phyloP scores from a whole-genome alignment of 2,113 vertebrate genomes.

The Orcinus orca region DNA sequence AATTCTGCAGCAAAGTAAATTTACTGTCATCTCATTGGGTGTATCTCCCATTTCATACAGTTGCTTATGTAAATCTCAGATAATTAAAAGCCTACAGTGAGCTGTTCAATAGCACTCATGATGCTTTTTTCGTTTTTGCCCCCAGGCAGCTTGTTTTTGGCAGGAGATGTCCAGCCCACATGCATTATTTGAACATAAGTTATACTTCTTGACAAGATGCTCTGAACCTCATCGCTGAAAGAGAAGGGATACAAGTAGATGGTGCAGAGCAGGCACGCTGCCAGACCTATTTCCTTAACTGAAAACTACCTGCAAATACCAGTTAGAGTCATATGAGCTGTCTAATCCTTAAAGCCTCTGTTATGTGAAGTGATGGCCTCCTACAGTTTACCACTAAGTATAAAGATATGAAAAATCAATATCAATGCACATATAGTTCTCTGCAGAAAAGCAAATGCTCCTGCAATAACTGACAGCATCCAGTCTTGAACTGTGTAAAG shows the following conservation, averaged over 20 bases:
- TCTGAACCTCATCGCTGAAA: neutral
- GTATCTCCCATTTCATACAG: constrained; percentile 47
- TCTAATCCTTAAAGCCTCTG: constrained; percentile 25
- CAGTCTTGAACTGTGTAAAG: neutral
- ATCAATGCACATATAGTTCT: neutral
- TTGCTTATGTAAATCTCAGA: constrained; percentile 69
- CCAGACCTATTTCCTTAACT: neutral
- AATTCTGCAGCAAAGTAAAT: constrained; percentile 70
- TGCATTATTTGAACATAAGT: constrained; percentile 26
- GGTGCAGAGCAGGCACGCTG: neutral
- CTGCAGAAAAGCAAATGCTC: neutral
- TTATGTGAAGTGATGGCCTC: neutral
- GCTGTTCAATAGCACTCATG: neutral
- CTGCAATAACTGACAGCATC: neutral
- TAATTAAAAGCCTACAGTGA: constrained; percentile 68
- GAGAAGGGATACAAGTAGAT: neutral
- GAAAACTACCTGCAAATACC: constrained; percentile 14
- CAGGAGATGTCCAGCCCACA: neutral
- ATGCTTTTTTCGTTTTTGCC: constrained; percentile 4
- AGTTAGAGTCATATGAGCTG: neutral
- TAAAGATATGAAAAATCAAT: constrained; percentile 10
- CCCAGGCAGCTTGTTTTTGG: constrained; percentile 34
- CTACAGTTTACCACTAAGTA: neutral
- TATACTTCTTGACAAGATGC: neutral
- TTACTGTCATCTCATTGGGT: constrained; percentile 72